These are phyloP conservation scores for Acanthosoma haemorrhoidale DNA, from an alignment of 2,888 invertebrate species.

Conservation along the genomic window DNA sequence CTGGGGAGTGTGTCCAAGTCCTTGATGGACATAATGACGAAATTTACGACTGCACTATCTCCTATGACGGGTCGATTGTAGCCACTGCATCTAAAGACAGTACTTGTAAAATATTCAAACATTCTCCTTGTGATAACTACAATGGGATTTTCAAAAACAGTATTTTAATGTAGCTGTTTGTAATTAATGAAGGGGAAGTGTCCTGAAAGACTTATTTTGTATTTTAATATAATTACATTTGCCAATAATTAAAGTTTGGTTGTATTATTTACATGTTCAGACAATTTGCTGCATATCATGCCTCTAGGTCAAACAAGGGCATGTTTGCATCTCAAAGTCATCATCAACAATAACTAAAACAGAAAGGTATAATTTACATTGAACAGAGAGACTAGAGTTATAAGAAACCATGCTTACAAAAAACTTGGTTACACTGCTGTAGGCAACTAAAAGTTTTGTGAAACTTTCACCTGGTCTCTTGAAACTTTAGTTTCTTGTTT, in stretches of 20 bases:
- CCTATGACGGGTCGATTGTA: slow-evolving; percentile 70
- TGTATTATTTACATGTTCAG: not conserved
- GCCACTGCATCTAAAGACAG: slow-evolving; percentile 79
- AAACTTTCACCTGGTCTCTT: too few species aligned
- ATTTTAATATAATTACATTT: not conserved
- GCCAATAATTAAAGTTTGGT: not conserved
- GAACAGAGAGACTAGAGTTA: too few species aligned
- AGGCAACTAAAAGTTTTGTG: too few species aligned
- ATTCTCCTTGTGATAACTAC: not conserved
- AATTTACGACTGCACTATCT: slow-evolving; percentile 76
- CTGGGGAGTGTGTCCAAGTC: slow-evolving; percentile 53
- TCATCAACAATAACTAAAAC: too few species aligned
- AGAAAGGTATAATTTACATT: too few species aligned
- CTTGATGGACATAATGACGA: slow-evolving; percentile 71
- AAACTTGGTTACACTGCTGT: too few species aligned
- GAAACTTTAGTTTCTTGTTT: too few species aligned
- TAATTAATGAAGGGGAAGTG: not conserved
- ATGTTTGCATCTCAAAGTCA: too few species aligned
- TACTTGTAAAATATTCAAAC: slow-evolving; percentile 70
- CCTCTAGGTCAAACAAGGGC: too few species aligned
- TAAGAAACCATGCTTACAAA: too few species aligned
- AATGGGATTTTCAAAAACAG: not conserved
- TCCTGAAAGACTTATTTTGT: not conserved
- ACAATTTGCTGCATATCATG: too few species aligned
- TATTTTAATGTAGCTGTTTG: not conserved